Evolutionary conservation across 2,113 vertebrate species (phyloP).

Genomic region (Trochalopteron elliotii): DNA sequence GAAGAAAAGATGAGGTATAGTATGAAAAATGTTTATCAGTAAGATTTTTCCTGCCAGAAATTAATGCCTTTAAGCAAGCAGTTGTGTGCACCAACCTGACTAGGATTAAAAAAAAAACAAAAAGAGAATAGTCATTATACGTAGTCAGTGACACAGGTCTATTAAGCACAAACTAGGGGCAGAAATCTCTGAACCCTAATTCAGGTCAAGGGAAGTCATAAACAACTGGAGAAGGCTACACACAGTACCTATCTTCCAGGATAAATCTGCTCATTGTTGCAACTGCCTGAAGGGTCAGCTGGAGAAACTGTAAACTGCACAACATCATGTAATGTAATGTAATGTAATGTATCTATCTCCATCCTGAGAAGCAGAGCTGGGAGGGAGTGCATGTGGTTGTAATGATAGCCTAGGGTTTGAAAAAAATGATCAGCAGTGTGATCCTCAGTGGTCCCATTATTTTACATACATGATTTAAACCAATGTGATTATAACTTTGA

Average conservation of each 20-base stretch:
- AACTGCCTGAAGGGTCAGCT: neutral
- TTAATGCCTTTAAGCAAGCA: neutral
- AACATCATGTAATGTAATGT: neutral
- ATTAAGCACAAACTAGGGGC: neutral
- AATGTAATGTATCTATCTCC: too few relatives aligned
- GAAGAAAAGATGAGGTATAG: neutral
- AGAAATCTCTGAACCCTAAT: neutral
- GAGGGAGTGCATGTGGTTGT: neutral
- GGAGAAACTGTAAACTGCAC: neutral
- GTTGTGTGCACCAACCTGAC: neutral
- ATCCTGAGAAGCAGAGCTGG: neutral
- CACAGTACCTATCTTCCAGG: neutral
- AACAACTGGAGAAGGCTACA: neutral
- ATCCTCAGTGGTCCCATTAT: neutral
- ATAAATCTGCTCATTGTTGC: neutral
- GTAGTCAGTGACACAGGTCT: neutral
- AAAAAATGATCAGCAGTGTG: neutral
- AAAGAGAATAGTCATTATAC: neutral
- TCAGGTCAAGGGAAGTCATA: neutral
- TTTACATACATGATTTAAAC: neutral
- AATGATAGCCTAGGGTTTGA: neutral
- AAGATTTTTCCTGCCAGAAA: neutral
- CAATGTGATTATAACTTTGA: neutral
- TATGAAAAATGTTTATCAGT: neutral
- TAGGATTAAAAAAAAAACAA: neutral